phyloP scores from a whole-genome alignment of 2,113 vertebrate genomes.

The Vombatus ursinus region DNA sequence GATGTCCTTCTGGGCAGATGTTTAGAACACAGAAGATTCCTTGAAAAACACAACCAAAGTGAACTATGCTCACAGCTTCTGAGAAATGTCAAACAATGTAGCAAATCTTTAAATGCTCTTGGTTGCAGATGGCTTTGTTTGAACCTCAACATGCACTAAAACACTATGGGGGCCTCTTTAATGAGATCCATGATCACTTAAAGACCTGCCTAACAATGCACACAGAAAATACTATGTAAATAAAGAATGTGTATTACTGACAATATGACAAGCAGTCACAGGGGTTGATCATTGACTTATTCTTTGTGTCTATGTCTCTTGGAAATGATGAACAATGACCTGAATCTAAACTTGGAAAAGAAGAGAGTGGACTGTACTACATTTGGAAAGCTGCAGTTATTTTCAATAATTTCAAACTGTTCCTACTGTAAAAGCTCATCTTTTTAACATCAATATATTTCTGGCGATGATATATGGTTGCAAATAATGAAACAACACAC shows the following conservation, averaged over 20 bases:
- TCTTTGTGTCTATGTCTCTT: not conserved
- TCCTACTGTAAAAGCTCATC: not conserved
- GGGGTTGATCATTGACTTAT: not conserved
- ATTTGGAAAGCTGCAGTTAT: not conserved
- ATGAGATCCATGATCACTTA: not conserved
- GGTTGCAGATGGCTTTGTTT: not conserved
- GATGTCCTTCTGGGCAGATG: not conserved
- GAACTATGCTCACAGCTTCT: not conserved
- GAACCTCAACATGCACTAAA: not conserved
- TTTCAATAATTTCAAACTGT: not conserved
- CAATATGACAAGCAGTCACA: no score
- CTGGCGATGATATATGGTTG: not conserved
- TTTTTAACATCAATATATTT: not conserved
- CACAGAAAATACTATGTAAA: not conserved
- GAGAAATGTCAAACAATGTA: not conserved
- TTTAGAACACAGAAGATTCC: not conserved
- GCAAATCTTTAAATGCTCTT: not conserved
- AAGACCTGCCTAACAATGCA: not conserved
- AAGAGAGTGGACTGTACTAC: no score
- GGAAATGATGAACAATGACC: not conserved
- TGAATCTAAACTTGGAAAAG: no score
- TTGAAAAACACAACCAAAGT: not conserved
- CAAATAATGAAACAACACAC: not conserved
- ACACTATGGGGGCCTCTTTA: not conserved
- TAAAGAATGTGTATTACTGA: not conserved